These are phyloP conservation scores for Mustela nigripes DNA, from an alignment of 2,113 vertebrate genomes.

Conservation along the genomic window DNA sequence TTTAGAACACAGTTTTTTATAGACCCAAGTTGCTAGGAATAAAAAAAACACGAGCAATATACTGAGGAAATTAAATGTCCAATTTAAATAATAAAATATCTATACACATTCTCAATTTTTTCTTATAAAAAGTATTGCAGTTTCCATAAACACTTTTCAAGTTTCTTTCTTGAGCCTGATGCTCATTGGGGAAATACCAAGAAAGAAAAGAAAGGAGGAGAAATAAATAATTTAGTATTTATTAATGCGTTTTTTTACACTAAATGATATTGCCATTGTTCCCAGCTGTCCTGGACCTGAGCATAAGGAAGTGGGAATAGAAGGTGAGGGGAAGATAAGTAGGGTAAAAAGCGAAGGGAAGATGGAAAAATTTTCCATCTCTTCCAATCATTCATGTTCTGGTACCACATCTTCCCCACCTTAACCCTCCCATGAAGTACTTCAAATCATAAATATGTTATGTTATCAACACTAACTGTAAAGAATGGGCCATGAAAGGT, in stretches of 20 bases:
- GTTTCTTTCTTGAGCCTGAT: background rate
- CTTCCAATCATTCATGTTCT: background rate
- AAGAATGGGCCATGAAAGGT: background rate
- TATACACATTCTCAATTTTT: background rate
- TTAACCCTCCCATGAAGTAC: background rate
- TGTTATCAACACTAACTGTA: background rate
- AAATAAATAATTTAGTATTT: background rate
- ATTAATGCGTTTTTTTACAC: background rate
- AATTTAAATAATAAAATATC: conserved; percentile 24
- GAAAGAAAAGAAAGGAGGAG: background rate
- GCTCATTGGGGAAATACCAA: background rate
- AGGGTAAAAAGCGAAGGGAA: background rate
- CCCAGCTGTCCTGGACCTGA: background rate
- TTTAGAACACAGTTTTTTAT: background rate
- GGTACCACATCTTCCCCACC: background rate
- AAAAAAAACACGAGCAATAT: conserved; percentile 29
- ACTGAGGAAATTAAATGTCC: background rate
- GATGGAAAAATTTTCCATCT: rapidly evolving
- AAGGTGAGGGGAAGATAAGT: background rate
- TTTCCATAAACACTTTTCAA: background rate
- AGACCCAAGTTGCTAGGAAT: background rate
- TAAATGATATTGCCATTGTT: background rate
- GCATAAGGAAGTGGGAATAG: rapidly evolving
- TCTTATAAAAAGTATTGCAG: background rate
- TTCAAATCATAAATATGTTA: background rate